These are phyloP conservation scores for Steinernema khuongi DNA, from an alignment of 1,140 invertebrate genomes.

Conservation along the genomic window DNA sequence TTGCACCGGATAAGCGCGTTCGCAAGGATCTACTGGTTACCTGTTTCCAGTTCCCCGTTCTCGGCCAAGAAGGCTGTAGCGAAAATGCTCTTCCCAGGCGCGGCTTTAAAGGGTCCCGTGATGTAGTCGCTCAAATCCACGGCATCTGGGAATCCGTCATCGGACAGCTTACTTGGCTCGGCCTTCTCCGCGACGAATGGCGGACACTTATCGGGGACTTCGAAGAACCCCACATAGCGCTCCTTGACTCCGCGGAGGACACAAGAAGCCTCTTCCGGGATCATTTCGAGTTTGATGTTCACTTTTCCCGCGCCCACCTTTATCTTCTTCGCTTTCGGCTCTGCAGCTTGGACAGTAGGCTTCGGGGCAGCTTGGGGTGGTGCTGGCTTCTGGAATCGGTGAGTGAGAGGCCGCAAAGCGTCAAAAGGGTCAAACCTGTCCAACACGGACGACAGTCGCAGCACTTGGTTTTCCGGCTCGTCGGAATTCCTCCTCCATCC, in stretches of 20 bases:
- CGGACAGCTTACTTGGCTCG: not conserved
- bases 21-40: not conserved
- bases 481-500: not conserved
- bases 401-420: too few relatives aligned
- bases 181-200: not conserved
- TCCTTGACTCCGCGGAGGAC: not conserved
- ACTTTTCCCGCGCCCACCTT: not conserved
- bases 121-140: not conserved
- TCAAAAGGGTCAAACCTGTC: not conserved
- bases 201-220: not conserved
- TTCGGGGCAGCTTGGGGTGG: too few relatives aligned
- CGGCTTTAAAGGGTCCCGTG: not conserved
- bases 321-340: not conserved
- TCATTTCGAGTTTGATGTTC: not conserved
- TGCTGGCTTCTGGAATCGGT: too few relatives aligned
- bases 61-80: not conserved
- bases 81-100: slow-evolving; percentile 2
- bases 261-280: not conserved
- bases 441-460: not conserved
- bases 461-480: not conserved
- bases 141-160: not conserved
- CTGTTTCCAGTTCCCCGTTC: not conserved
- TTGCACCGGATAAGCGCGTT: not conserved
- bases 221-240: not conserved
- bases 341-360: too few relatives aligned